Evolutionary conservation across 2,888 invertebrate species (phyloP), one percentile per base, ranked within the genome.

Genomic region (Pristionchus arcanus): DNA sequence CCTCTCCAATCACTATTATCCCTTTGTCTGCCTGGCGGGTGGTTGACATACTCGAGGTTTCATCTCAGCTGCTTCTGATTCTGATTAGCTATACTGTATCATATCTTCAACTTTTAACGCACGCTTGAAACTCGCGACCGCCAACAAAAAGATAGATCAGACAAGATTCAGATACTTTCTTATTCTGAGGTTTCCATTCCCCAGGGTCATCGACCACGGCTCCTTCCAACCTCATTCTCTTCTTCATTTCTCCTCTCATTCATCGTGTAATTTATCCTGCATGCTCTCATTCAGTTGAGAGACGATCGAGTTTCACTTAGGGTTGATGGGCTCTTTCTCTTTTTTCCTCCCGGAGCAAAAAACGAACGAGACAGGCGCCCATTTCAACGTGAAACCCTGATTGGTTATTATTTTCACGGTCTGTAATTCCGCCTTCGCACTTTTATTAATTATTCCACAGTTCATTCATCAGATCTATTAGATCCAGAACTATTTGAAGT

Each of bases 1-100:
- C 49, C 59, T 25, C 37, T 77, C 81, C 81, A 81, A 81, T 81
- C 81, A 49, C 81, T 81, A 81, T 81, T 81, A 81, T 81, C 81
- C 81, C 84, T 81, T 81, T 81, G 81, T 81, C 81, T 81, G 25
- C 31, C n/a, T 1, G 74, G 37, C 21, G 74, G 34, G 21, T 31
- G 42, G 42, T 49, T 49, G 42, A 49, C 21, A 63, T 19, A 37
- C 74, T 21, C 37, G 5, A 9, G 7, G 37, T 74, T 74, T 37
- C 74, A 74, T 21, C 25, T 19, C 37, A 74, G 74, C 31, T 37
- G 74, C 28, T 71, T 63, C 63, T n/a, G 63, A 55, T 63, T 11
- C 11, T 21, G n/a, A 63, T 7, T 11, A 11, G 63, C 7, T 9
- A 59, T n/a, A 7, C 25, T n/a, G 63, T 11, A n/a, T n/a, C 11